Evolutionary conservation across 2,113 vertebrate genomes (phyloP), one percentile per base, ranked within the genome.

Genomic region (Heterochromis multidens): DNA sequence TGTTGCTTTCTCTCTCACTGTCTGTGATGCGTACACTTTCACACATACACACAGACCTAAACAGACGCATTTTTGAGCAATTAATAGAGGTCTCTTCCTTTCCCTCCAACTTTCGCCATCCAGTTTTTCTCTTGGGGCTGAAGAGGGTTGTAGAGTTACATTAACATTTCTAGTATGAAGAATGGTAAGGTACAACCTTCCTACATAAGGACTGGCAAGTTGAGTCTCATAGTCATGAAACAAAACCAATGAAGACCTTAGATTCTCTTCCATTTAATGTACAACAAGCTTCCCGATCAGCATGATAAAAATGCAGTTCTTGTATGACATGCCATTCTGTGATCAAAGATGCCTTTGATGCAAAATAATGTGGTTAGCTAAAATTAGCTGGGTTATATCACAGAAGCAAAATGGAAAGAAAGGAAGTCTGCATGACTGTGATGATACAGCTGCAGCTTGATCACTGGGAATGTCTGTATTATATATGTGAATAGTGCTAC

Each of bases 291-390:
- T 58, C 76, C 77, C 85, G 70, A 87, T 81, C 43, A 76, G 77
- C 14, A 88, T 37, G 84, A 87, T 91, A 87, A 87, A 87, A 90
- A 88, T 81, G 52, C 21, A 78, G 65, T 59, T 84, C 80, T 81
- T 77, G 78, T 72, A 62, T 74, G 86, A 89, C 61, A 82, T 86
- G 77, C 89, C 67, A 60, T 81, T 82, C 77, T 89, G 86, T 92
- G 85, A 91, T 92, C 87, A 88, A 82, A 88, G 31, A 40, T 21
- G 82, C n/a, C 77, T 86, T 85, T 90, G 82, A 88, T 80, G 35
- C 35, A 79, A 85, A 92, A 58, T 57, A 78, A 85, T 72, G 40
- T 13, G 37, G 70, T 72, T 5, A 16, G 77, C 12, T 29, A 70
- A 65, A 88, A 91, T 90, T 76, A 83, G 62, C 63, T 54, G 83